phyloP scores from a whole-genome alignment of 2,113 vertebrate species.

The Scophthalmus maximus region DNA sequence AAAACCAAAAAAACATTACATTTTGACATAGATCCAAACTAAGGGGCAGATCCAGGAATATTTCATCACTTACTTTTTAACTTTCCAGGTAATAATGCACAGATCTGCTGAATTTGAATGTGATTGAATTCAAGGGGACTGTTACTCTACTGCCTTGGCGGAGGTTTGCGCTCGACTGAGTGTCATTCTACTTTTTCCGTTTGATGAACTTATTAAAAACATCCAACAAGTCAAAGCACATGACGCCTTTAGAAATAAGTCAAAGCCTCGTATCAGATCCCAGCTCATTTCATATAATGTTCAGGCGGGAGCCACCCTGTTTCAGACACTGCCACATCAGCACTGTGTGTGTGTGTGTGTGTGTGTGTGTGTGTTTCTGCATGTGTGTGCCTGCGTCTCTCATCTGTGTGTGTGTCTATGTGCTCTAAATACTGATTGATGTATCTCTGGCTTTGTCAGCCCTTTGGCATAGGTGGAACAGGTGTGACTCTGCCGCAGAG shows the following conservation, averaged over 20 bases:
- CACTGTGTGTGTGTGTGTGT: slow-evolving; percentile 42
- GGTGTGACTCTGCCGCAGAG: slow-evolving; percentile 88
- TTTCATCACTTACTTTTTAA: no score
- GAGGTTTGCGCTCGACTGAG: no score
- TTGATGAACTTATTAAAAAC: neutral
- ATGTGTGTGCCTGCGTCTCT: slow-evolving; percentile 26
- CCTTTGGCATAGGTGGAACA: slow-evolving; percentile 88
- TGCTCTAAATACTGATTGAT: slow-evolving; percentile 84
- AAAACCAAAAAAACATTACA: no score
- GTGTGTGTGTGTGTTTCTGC: slow-evolving; percentile 32
- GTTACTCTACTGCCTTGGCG: no score
- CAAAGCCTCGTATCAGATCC: slow-evolving; percentile 23
- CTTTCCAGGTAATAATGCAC: no score
- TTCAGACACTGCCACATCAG: slow-evolving; percentile 71
- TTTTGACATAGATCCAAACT: no score
- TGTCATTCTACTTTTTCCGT: no score
- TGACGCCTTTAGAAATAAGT: slow-evolving; percentile 29
- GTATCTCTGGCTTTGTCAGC: slow-evolving; percentile 82
- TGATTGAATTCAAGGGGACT: no score
- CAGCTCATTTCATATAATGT: slow-evolving; percentile 51
- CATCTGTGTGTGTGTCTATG: slow-evolving; percentile 41
- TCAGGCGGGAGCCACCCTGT: slow-evolving; percentile 61
- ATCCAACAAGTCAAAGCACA: slow-evolving; percentile 51
- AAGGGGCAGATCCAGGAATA: no score
- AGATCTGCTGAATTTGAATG: no score